These are phyloP conservation scores for Marmota monax DNA, from an alignment of 2,113 vertebrate species.

Conservation along the genomic window DNA sequence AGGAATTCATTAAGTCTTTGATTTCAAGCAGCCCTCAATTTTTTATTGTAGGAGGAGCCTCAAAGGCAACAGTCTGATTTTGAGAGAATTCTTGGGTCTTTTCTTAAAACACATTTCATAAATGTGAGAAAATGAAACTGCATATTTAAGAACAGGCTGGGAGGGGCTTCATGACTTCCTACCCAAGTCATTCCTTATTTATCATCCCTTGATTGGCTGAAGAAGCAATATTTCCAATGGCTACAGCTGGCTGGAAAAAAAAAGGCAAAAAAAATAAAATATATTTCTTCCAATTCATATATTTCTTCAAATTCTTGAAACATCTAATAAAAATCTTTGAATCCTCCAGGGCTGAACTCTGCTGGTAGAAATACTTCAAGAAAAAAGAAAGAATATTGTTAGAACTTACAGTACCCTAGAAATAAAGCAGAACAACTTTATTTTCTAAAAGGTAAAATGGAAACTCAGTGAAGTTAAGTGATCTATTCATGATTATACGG, in stretches of 20 bases:
- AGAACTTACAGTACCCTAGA: background rate
- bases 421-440: background rate
- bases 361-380: background rate
- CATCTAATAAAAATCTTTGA: conserved; percentile 4
- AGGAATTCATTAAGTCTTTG: conserved; percentile 19
- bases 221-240: background rate
- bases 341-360: background rate
- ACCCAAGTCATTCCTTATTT: background rate
- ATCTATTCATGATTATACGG: background rate
- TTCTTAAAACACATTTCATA: conserved; percentile 23
- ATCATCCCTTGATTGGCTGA: background rate
- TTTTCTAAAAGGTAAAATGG: conserved; percentile 11
- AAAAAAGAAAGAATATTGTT: conserved; percentile 9
- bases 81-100: background rate
- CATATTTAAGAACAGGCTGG: background rate
- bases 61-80: background rate
- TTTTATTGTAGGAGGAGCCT: background rate
- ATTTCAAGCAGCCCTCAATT: background rate
- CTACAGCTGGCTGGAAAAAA: background rate
- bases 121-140: background rate
- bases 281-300: conserved; percentile 21
- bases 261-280: background rate
- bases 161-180: background rate
- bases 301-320: conserved; percentile 23
- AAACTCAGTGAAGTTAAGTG: background rate